A percentile compares a stretch with the other conserved stretches of the same genome.
phyloP scores from a whole-genome alignment of 2,888 invertebrate genomes.

The Papilio demoleus region DNA sequence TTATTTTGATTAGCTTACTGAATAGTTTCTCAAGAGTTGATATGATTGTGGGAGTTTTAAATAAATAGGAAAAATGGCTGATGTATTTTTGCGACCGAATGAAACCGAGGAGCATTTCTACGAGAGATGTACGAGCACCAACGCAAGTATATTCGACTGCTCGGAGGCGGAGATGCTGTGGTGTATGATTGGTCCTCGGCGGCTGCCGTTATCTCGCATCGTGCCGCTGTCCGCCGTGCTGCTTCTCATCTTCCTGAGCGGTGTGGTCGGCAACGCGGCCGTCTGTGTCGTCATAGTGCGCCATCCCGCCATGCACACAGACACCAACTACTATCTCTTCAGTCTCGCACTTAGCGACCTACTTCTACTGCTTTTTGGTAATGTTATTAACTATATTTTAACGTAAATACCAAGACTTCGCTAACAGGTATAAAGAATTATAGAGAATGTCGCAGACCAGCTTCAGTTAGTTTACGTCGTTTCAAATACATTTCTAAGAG shows the following conservation, averaged over 20 bases:
- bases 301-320: conserved; percentile 93
- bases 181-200: conserved; percentile 84
- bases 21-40: not conserved
- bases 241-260: conserved; percentile 90
- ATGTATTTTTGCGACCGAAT: conserved; percentile 59
- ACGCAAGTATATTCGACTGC: conserved; percentile 80
- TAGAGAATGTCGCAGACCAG: no score
- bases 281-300: conserved; percentile 93
- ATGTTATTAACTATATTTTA: conserved; percentile 63
- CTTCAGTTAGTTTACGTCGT: no score
- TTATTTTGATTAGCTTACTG: no score
- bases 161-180: conserved; percentile 84
- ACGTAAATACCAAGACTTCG: no score
- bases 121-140: conserved; percentile 70
- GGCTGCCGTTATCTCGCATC: conserved; percentile 82
- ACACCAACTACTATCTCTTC: conserved; percentile 96
- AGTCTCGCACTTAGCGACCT: conserved; percentile 94
- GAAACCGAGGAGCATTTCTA: conserved; percentile 60
- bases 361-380: conserved; percentile 90
- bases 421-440: no score
- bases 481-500: no score
- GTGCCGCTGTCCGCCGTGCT: conserved; percentile 87
- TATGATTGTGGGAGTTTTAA: not conserved
- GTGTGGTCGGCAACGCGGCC: conserved; percentile 91
- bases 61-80: conserved; percentile 55